Percentiles rank a stretch among this genome's conserved stretches.
Conservation (phyloP, 2,888 invertebrate species). For the Drosophila subquinaria region DNA sequence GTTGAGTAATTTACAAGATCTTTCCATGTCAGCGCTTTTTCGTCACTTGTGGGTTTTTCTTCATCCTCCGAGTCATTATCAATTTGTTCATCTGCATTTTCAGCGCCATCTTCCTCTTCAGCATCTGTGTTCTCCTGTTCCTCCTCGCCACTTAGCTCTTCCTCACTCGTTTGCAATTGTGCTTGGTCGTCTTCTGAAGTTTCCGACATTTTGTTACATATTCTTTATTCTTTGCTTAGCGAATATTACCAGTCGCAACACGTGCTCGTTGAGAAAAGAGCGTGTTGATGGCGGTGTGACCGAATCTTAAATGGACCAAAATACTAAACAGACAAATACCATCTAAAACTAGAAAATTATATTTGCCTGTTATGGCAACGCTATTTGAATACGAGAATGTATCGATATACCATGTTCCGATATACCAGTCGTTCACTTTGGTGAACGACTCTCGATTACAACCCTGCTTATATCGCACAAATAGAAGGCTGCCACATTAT, state of each 20-base stretch:
- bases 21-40: constrained; percentile 86
- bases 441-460: no score
- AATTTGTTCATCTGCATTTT: constrained; percentile 37
- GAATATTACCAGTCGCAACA: constrained; percentile 50
- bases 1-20: constrained; percentile 87
- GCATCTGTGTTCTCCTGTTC: constrained; percentile 33
- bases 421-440: no score
- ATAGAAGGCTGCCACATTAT: no score
- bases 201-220: constrained; percentile 78
- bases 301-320: no score
- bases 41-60: constrained; percentile 25
- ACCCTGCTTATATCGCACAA: no score
- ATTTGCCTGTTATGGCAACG: no score
- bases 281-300: background rate
- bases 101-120: constrained; percentile 42
- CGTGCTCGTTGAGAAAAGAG: constrained; percentile 53
- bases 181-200: constrained; percentile 82
- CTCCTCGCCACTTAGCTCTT: constrained; percentile 59
- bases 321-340: no score
- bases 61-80: constrained; percentile 38
- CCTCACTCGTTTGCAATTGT: constrained; percentile 63
- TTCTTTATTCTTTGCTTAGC: constrained; percentile 28
- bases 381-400: no score
- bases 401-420: no score
- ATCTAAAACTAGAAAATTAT: no score